Evolutionary conservation across 2,888 invertebrate genomes (phyloP).

Genomic region (Neelides folsomi): DNA sequence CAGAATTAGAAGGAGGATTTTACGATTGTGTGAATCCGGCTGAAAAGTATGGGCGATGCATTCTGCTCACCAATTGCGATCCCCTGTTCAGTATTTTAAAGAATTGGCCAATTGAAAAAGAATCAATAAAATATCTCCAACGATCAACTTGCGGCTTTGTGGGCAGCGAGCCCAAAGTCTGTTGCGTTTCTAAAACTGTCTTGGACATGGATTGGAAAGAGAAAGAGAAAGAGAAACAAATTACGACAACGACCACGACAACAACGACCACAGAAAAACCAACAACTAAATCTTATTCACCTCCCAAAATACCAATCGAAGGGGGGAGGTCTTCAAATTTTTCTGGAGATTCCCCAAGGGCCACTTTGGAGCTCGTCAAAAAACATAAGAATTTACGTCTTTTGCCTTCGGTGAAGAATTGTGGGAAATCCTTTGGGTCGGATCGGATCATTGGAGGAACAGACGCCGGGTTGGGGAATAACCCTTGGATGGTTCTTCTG

Average conservation of each 20-base stretch:
- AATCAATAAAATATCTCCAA: slow-evolving; percentile 9
- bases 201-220: background rate
- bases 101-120: slow-evolving; percentile 5
- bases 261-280: background rate
- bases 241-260: background rate
- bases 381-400: slow-evolving; percentile 11
- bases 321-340: background rate
- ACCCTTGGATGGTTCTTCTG: slow-evolving; percentile 15
- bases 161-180: slow-evolving; percentile 8
- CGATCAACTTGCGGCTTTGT: slow-evolving; percentile 9
- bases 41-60: slow-evolving; percentile 19
- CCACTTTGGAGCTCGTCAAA: background rate
- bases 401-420: slow-evolving; percentile 8
- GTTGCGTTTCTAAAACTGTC: slow-evolving; percentile 5
- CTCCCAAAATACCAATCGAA: background rate
- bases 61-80: slow-evolving; percentile 16
- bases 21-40: slow-evolving; percentile 19
- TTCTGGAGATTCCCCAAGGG: background rate
- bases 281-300: background rate
- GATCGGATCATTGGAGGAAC: slow-evolving; percentile 49
- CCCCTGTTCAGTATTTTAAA: slow-evolving; percentile 15
- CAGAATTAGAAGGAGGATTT: too few species aligned
- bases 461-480: slow-evolving; percentile 38
- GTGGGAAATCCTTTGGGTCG: slow-evolving; percentile 5
- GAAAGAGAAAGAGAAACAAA: background rate